These are phyloP conservation scores for Ptychobarbus kaznakovi DNA, from an alignment of 2,797 vertebrate species.

Conservation along the genomic window DNA sequence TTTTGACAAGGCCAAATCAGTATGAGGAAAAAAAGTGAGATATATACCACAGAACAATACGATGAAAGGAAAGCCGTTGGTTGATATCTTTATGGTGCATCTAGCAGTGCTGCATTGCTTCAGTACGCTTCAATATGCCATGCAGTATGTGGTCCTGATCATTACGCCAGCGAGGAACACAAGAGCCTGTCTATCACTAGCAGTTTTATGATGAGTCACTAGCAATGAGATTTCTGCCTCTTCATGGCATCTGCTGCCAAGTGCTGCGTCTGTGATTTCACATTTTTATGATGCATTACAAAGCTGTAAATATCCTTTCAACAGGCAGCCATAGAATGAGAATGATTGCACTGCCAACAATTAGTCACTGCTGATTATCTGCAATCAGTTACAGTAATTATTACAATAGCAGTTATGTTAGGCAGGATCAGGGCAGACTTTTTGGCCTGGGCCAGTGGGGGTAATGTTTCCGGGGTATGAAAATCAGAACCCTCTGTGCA, in stretches of 20 bases:
- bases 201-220: conserved; percentile 51
- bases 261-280: conserved; percentile 52
- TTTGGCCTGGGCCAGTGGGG: not conserved
- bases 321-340: not conserved
- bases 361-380: conserved; percentile 37
- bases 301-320: conserved; percentile 42
- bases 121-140: not conserved
- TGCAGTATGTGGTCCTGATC: conserved; percentile 26
- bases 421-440: not conserved
- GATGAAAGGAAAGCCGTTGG: conserved; percentile 36
- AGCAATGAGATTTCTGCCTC: conserved; percentile 47
- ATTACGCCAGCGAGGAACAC: conserved; percentile 28
- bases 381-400: conserved; percentile 38
- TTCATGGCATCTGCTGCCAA: conserved; percentile 55
- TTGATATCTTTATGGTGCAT: conserved; percentile 19
- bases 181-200: conserved; percentile 45
- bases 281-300: conserved; percentile 41
- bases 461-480: not conserved
- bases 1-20: conserved; percentile 32
- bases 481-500: not conserved
- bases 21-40: not conserved
- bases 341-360: not conserved
- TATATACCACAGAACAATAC: conserved; percentile 7
- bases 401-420: conserved; percentile 8
- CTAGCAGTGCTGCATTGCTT: not conserved